phyloP scores from a whole-genome alignment of 2,797 vertebrate genomes.

The Carduelis carduelis region DNA sequence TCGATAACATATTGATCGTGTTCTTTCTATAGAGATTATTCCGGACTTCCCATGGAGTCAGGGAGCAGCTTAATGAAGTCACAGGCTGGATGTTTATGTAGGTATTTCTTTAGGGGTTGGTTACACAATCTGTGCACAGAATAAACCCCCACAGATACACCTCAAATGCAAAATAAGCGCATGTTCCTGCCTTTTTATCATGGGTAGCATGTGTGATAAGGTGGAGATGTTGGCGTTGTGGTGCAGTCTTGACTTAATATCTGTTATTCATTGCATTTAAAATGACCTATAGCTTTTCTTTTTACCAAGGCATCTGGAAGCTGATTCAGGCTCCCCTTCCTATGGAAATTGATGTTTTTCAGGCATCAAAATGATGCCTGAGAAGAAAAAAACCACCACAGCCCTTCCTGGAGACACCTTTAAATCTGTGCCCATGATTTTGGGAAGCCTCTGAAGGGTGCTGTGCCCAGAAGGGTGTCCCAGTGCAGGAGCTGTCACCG shows the following conservation, averaged over 20 bases:
- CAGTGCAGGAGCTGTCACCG: not conserved
- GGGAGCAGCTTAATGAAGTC: constrained; percentile 44
- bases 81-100: not conserved
- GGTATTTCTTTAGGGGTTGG: not conserved
- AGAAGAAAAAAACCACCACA: not conserved
- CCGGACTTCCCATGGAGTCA: constrained; percentile 24
- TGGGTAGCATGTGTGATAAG: not conserved
- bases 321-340: not conserved
- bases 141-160: not conserved
- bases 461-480: not conserved
- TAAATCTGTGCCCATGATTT: not conserved
- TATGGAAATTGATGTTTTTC: not conserved
- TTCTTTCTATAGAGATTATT: constrained; percentile 58
- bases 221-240: not conserved
- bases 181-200: not conserved
- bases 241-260: not conserved
- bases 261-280: not conserved
- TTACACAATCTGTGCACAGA: not conserved
- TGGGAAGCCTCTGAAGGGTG: not conserved
- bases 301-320: not conserved
- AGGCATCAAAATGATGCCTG: not conserved
- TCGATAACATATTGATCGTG: constrained; percentile 47
- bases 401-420: not conserved
- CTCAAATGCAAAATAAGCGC: not conserved
- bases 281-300: not conserved